These are phyloP conservation scores for Allophyes oxyacanthae DNA, from an alignment of 2,888 invertebrate genomes.

Conservation along the genomic window DNA sequence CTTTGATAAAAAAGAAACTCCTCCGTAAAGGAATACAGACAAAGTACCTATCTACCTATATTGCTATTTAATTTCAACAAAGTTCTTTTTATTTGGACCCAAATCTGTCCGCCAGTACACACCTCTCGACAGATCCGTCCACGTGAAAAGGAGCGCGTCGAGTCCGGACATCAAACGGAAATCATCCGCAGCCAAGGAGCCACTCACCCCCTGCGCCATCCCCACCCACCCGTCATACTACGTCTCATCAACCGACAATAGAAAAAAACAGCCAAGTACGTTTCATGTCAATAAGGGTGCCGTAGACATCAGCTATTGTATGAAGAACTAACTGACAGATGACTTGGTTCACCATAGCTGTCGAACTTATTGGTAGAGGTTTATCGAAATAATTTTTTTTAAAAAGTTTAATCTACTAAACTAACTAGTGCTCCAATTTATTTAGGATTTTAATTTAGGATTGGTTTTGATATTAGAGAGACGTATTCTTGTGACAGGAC, in stretches of 20 bases:
- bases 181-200: constrained; percentile 34
- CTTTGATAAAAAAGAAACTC: no score
- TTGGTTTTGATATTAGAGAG: no score
- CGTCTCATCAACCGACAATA: constrained; percentile 10
- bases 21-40: no score
- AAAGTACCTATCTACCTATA: no score
- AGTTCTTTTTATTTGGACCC: background rate
- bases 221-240: background rate
- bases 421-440: no score
- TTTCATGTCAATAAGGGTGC: background rate
- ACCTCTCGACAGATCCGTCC: constrained; percentile 12
- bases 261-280: background rate
- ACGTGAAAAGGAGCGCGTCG: constrained; percentile 3
- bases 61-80: background rate
- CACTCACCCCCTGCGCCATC: background rate
- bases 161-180: constrained; percentile 34
- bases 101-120: constrained; percentile 12
- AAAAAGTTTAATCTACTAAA: no score
- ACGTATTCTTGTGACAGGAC: background rate
- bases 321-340: background rate
- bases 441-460: no score
- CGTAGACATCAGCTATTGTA: background rate
- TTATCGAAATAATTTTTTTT: no score
- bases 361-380: no score
- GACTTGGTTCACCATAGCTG: background rate